Conservation (phyloP, 2,113 vertebrate genomes). For the Nothobranchius furzeri region DNA sequence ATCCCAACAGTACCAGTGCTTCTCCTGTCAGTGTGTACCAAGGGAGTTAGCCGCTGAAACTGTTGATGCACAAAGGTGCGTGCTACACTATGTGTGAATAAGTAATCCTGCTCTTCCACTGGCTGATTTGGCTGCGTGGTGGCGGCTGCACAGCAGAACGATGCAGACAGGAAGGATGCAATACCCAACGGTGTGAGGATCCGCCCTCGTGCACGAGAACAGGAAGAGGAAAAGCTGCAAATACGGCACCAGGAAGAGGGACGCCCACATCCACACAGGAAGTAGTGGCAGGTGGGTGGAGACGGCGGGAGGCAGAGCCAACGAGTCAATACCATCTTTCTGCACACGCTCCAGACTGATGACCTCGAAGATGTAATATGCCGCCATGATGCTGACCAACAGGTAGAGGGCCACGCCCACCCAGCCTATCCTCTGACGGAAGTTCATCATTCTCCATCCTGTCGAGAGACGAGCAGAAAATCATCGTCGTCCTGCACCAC, state of each 20-base stretch:
- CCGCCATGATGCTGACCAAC: slow-evolving; percentile 84
- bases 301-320: slow-evolving; percentile 37
- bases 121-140: slow-evolving; percentile 87
- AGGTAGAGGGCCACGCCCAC: slow-evolving; percentile 90
- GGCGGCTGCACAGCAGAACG: slow-evolving; percentile 90
- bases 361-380: slow-evolving; percentile 95
- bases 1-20: neutral
- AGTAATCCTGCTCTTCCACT: slow-evolving; percentile 88
- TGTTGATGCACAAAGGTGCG: slow-evolving; percentile 37
- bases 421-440: slow-evolving; percentile 99
- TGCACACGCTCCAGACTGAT: slow-evolving; percentile 88
- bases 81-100: slow-evolving; percentile 84
- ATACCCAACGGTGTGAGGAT: slow-evolving; percentile 93
- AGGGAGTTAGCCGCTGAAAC: neutral
- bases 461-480: neutral
- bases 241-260: slow-evolving; percentile 91
- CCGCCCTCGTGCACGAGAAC: slow-evolving; percentile 94
- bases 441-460: slow-evolving; percentile 99
- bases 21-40: neutral
- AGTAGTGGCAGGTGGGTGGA: slow-evolving; percentile 81
- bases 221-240: slow-evolving; percentile 97
- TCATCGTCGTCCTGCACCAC: too few relatives aligned
- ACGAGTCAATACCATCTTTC: slow-evolving; percentile 56
- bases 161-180: slow-evolving; percentile 95
- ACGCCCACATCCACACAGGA: slow-evolving; percentile 91